These are phyloP conservation scores for Geotrypetes seraphini DNA, from an alignment of 2,797 vertebrate genomes.

Conservation along the genomic window DNA sequence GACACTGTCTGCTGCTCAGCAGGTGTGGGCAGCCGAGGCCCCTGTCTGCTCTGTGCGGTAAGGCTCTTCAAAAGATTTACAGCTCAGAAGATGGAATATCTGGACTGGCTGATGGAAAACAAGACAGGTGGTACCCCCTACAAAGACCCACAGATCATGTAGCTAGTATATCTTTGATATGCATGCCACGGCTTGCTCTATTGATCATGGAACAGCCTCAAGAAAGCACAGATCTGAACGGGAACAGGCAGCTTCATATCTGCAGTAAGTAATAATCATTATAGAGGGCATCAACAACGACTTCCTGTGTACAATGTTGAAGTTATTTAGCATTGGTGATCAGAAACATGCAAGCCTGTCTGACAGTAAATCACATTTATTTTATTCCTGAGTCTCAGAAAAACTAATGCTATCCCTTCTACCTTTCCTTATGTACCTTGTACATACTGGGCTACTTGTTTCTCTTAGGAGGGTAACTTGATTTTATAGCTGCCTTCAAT, in stretches of 20 bases:
- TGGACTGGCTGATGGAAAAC: conserved; percentile 10
- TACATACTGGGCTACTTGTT: no score
- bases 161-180: conserved; percentile 14
- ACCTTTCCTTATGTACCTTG: no score
- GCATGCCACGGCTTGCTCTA: conserved; percentile 1
- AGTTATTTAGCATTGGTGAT: no score
- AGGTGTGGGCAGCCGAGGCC: not conserved
- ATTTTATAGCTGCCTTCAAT: no score
- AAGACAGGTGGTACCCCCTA: conserved; percentile 24
- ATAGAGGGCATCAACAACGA: no score
- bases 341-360: no score
- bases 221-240: conserved; percentile 8
- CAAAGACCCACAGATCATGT: conserved; percentile 14
- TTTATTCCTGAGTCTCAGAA: no score
- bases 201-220: conserved; percentile 10
- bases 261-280: conserved; percentile 19
- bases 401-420: no score
- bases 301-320: no score
- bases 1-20: conserved; percentile 2
- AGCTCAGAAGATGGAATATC: not conserved
- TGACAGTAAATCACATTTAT: no score
- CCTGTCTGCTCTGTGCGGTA: not conserved
- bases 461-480: no score
- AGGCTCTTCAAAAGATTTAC: conserved; percentile 4
- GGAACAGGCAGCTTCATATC: conserved; percentile 27